Conservation (phyloP, 2,797 vertebrate species). For the Danio albolineatus region DNA sequence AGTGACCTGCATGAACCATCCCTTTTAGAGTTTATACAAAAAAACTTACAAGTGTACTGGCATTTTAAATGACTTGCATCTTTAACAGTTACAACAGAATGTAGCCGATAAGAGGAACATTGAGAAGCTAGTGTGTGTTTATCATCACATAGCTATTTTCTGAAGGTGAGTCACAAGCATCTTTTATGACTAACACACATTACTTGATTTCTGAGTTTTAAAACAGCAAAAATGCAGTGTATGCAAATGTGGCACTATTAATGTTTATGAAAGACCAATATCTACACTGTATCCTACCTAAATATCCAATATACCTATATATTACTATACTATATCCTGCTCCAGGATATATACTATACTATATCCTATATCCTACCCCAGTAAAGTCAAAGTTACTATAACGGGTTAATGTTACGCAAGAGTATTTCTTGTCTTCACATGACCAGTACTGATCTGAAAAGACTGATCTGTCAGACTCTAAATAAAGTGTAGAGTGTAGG, state of each 20-base stretch:
- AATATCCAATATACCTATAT: too few species aligned
- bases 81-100: constrained; percentile 5
- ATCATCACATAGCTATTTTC: constrained; percentile 39
- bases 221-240: background rate
- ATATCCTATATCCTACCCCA: too few species aligned
- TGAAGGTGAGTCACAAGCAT: constrained; percentile 47
- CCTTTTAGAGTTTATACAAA: background rate
- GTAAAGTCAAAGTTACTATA: too few species aligned
- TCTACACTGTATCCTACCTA: too few species aligned
- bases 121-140: constrained; percentile 8
- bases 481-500: too few species aligned
- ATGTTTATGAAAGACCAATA: too few species aligned
- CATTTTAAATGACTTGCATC: background rate
- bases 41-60: background rate
- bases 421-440: too few species aligned
- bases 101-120: constrained; percentile 12
- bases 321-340: too few species aligned
- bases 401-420: too few species aligned
- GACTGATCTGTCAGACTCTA: too few species aligned
- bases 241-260: background rate
- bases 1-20: background rate
- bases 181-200: constrained; percentile 15
- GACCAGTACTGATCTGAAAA: too few species aligned
- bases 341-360: too few species aligned
- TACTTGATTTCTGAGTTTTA: constrained; percentile 42